Evolutionary conservation across 2,113 vertebrate species (phyloP), one percentile per base, ranked within the genome.

Genomic region (Oriolus oriolus): DNA sequence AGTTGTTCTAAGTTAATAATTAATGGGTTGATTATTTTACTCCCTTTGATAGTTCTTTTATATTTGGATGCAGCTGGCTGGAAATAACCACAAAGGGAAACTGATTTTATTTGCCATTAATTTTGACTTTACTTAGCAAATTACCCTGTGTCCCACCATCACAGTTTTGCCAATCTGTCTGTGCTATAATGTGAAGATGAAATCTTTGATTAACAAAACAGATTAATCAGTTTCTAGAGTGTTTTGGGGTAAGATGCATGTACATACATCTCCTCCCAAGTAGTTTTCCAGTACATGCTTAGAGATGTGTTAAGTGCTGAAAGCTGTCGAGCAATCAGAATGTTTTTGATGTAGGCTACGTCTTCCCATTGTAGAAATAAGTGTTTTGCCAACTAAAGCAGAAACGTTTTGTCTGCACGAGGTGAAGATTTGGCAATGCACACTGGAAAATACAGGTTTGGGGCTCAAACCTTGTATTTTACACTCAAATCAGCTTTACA

Each of bases 1-100:
- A 98, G 98, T 97, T 97, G 96, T 95, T 97, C 93, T 39, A 96
- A 98, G 97, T 98, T 98, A 98, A 98, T 98, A 98, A 98, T 98
- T 98, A 98, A 98, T 98, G 97, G 95, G 75, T 96, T 86, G 84
- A 86, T 86, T 86, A 86, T 86, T 86, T 86, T 60, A 44, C 97
- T 96, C 94, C 96, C 97, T 98, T 98, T 97, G 98, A 98, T 97
- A 97, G 94, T 50, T 96, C 98, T 97, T 98, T 98, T 97, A 97
- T 96, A 97, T 97, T 96, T 96, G 90, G 96, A 97, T 97, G 95
- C 97, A 98, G 97, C 97, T 97, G 97, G 93, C 97, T 96, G 93
- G 96, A 97, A 97, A 97, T 84, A 97, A 95, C 87, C 97, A 98
- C 98, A 98, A 98, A 98, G 94, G 94, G 93, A 98, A 96, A 84